Base-by-base conservation (phyloP, 2,888 invertebrate genomes). In the Sceliomorpha sp. region DNA sequence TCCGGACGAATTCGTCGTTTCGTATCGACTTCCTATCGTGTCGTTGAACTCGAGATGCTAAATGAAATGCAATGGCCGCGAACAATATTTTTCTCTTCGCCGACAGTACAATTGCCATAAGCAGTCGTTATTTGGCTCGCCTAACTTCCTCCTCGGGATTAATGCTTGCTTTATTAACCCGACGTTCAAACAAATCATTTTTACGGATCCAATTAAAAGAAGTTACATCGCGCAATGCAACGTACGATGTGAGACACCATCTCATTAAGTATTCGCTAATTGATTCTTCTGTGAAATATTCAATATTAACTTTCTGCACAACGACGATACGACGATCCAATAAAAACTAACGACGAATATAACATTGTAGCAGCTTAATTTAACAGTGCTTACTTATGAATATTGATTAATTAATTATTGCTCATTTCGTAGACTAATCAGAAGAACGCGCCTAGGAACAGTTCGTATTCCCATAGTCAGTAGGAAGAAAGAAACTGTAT, bases 181-280 rank as follows among this genome's bases (percentile, higher is more conserved):
- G 39, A 62, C 53, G 50, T 64, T 70, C 64, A 55, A 70, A 70
- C 70, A 70, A 70, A 70, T 70, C 70, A 70, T 64, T 64, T 70
- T 64, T 59, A 59, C 63, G 42, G 63, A 55, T 59, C 70, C 64
- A 70, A 70, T 70, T 70, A 69, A 58, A 63, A 58, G 51, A 62
- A 69, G 63, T 69, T 69, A 69, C 63, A 58, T 58, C 69, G 53
- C 53, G 53, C 12, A 53, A 56, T 36, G 20, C 32, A 10, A 34
- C 17, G 31, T 9, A 1, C 63, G 37, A 51, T 42, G 45, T 34
- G 48, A 63, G 62, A 69, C 44, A 58, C 42, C 55, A 45, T 59
- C 63, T 63, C 58, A 69, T 69, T 63, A 63, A 69, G 59, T 69
- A 51, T 58, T 58, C 56, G 34, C 51, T 51, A 58, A 58, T 58